Conservation (phyloP, 1,140 invertebrate species). For the Pseudoatta argentina region DNA sequence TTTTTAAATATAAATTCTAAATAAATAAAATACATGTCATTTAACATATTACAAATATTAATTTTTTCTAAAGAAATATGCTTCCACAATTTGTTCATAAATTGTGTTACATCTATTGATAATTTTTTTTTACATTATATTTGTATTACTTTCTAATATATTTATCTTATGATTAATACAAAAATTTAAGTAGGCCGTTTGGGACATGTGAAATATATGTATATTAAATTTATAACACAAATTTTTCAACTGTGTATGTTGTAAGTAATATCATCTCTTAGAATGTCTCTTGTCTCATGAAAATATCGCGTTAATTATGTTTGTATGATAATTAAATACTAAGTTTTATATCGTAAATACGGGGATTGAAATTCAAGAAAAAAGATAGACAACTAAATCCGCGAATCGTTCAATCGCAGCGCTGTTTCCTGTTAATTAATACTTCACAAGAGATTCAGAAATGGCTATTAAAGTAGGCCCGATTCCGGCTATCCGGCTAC, state of each 20-base stretch:
- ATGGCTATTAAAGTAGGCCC: conserved; percentile 54
- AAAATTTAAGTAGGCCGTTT: too few relatives aligned
- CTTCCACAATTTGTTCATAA: too few relatives aligned
- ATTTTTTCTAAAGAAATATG: too few relatives aligned
- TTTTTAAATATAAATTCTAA: too few relatives aligned
- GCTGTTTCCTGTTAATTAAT: conserved; percentile 64
- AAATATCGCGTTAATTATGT: background rate
- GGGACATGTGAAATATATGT: too few relatives aligned
- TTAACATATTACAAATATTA: too few relatives aligned
- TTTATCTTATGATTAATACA: too few relatives aligned
- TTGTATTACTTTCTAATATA: background rate
- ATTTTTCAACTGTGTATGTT: too few relatives aligned
- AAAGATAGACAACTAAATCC: background rate
- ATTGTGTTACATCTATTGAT: too few relatives aligned
- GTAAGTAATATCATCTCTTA: background rate
- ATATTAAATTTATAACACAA: too few relatives aligned
- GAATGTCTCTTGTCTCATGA: background rate
- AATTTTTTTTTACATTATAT: background rate
- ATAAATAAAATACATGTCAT: too few relatives aligned
- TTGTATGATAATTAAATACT: background rate
- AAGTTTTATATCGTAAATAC: background rate
- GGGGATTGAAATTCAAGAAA: background rate
- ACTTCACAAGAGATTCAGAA: conserved; percentile 57
- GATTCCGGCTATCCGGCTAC: conserved; percentile 38
- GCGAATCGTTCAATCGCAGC: conserved; percentile 8